Evolutionary conservation across 1,140 invertebrate species (phyloP).

Genomic region (Chionoecetes opilio): DNA sequence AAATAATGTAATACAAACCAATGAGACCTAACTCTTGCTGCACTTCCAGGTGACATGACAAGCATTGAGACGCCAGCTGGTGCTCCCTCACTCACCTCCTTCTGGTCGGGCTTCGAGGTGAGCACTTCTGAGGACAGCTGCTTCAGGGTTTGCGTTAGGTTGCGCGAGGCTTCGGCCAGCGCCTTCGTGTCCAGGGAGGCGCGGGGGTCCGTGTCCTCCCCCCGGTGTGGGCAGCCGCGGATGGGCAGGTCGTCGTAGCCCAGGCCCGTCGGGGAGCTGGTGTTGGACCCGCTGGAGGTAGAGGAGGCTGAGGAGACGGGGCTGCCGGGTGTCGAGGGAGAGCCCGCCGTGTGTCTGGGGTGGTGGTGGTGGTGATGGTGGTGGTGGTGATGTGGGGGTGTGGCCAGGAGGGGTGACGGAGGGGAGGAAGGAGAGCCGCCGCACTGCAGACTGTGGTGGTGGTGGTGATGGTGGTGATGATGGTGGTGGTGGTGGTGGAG

Average conservation of each 20-base stretch:
- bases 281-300: constrained; percentile 63
- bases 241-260: constrained; percentile 74
- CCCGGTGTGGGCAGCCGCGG: constrained; percentile 78
- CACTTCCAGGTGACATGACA: neutral
- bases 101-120: constrained; percentile 80
- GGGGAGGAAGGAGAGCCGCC: constrained; percentile 75
- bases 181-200: constrained; percentile 88
- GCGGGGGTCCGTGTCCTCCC: constrained; percentile 81
- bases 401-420: constrained; percentile 79
- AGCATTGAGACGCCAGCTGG: neutral
- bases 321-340: constrained; percentile 72
- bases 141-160: constrained; percentile 95
- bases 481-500: constrained; percentile 74
- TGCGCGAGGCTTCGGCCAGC: constrained; percentile 94
- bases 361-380: constrained; percentile 76
- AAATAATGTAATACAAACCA: neutral
- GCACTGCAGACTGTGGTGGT: constrained; percentile 73
- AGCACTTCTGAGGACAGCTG: constrained; percentile 94
- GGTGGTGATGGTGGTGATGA: constrained; percentile 73
- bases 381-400: constrained; percentile 70
- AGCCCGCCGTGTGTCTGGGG: constrained; percentile 69
- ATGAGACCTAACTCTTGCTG: too few species aligned
- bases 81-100: constrained; percentile 58
- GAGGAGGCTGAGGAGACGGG: constrained; percentile 78
- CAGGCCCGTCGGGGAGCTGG: constrained; percentile 75